These are phyloP conservation scores for Hecatera dysodea DNA, from an alignment of 2,888 invertebrate species.

Conservation along the genomic window DNA sequence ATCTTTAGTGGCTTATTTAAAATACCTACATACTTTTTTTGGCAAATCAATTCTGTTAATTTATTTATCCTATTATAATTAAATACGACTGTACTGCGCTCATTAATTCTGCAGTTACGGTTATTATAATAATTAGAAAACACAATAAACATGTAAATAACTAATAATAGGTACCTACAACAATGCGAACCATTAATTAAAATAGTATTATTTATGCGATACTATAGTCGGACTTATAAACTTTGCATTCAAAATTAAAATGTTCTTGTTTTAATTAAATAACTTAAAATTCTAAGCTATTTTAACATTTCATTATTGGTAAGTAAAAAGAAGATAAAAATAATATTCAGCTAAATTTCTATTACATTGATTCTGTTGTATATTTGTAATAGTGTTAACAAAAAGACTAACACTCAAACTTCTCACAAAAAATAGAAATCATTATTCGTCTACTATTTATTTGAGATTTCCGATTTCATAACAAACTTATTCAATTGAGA, in stretches of 20 bases:
- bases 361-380: too few relatives aligned
- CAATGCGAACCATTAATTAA: slow-evolving; percentile 14
- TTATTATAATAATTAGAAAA: slow-evolving; percentile 30
- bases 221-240: not conserved
- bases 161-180: slow-evolving; percentile 18
- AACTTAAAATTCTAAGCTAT: not conserved
- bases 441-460: slow-evolving; percentile 11
- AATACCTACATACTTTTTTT: slow-evolving; percentile 14
- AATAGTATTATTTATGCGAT: slow-evolving; percentile 8
- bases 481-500: slow-evolving; percentile 43
- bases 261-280: not conserved
- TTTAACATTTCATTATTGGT: not conserved
- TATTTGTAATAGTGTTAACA: not conserved
- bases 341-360: not conserved
- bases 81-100: slow-evolving; percentile 27
- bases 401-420: not conserved
- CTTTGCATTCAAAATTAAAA: not conserved
- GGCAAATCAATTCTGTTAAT: not conserved
- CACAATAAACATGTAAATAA: slow-evolving; percentile 35
- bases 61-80: slow-evolving; percentile 27
- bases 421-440: slow-evolving; percentile 7
- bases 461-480: slow-evolving; percentile 30
- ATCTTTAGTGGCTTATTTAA: slow-evolving; percentile 17
- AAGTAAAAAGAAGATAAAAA: not conserved
- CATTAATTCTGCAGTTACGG: slow-evolving; percentile 49